Evolutionary conservation across 2,797 vertebrate genomes (phyloP).

Genomic region (Propithecus deckenii): DNA sequence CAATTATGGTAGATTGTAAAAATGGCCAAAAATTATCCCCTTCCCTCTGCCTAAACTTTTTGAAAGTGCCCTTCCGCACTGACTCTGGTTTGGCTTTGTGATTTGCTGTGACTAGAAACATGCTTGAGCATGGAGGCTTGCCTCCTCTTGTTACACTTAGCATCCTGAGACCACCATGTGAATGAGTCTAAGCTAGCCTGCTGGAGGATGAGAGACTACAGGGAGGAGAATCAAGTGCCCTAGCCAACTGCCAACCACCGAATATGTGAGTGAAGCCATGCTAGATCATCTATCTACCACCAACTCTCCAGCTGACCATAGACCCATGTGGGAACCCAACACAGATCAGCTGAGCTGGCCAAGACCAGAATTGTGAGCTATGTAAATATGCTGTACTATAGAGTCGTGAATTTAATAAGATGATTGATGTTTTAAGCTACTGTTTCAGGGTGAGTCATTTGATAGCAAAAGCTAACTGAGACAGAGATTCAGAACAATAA

Average conservation of each 20-base stretch:
- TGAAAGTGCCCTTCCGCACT: background rate
- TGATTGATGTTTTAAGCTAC: background rate
- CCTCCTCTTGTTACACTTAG: background rate
- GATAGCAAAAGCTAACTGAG: background rate
- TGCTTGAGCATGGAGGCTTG: background rate
- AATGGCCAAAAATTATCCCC: background rate
- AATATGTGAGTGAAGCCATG: background rate
- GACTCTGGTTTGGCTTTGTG: background rate
- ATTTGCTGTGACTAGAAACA: background rate
- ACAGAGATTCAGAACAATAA: background rate
- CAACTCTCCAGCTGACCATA: background rate
- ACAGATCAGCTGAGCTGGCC: background rate
- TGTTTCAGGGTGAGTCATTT: background rate
- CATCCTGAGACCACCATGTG: background rate
- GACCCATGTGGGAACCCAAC: background rate
- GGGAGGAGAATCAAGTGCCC: background rate
- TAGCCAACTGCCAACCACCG: background rate
- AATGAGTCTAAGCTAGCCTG: background rate
- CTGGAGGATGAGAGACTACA: background rate
- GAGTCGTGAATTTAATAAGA: background rate
- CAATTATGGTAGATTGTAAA: background rate
- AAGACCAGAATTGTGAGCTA: background rate
- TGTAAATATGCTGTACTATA: background rate
- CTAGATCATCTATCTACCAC: background rate
- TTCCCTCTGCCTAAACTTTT: background rate